phyloP scores from a whole-genome alignment of 2,113 vertebrate species.

The Pyxicephalus adspersus region DNA sequence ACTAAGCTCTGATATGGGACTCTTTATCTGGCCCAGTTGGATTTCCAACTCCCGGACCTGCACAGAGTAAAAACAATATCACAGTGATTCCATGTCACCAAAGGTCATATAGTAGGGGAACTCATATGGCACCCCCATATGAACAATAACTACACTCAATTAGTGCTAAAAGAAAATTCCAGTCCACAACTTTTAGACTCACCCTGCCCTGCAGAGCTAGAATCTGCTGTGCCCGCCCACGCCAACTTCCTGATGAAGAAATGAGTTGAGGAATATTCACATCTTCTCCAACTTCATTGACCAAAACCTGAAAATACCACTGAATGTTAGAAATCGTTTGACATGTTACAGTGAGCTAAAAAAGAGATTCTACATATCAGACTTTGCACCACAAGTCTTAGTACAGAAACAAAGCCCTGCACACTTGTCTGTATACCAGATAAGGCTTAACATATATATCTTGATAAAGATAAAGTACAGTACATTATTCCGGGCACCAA shows the following conservation, averaged over 20 bases:
- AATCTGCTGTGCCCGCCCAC: conserved; percentile 92
- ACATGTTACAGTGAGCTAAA: no score
- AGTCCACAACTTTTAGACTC: conserved; percentile 53
- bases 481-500: no score
- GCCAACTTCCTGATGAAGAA: conserved; percentile 77
- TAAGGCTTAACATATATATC: no score
- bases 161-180: neutral
- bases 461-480: no score
- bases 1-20: conserved; percentile 59
- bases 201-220: conserved; percentile 87
- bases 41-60: conserved; percentile 89
- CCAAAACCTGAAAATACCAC: conserved; percentile 75
- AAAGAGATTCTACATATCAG: no score
- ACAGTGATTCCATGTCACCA: neutral
- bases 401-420: no score
- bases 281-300: conserved; percentile 87
- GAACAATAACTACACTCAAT: no score
- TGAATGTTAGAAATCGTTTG: neutral
- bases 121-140: no score
- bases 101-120: no score
- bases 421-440: no score
- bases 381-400: no score
- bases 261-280: conserved; percentile 82
- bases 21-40: conserved; percentile 73
- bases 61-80: neutral